phyloP scores from a whole-genome alignment of 2,797 vertebrate species.

The Corythornis leucogaster region DNA sequence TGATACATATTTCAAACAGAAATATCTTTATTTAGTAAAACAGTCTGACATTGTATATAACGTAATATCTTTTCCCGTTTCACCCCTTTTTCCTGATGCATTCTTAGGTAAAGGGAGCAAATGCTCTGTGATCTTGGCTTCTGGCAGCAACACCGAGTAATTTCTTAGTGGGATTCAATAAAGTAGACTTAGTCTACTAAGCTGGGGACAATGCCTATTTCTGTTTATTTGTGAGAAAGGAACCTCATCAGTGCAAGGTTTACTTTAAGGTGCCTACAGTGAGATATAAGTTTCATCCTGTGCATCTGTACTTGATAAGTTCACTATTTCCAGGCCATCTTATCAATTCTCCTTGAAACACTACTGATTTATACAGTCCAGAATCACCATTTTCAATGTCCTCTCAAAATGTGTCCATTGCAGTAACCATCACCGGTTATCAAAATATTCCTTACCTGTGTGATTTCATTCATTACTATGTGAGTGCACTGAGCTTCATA shows the following conservation, averaged over 20 bases:
- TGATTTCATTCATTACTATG: constrained; percentile 87
- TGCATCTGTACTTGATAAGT: not conserved
- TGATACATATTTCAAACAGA: not conserved
- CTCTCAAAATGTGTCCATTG: not conserved
- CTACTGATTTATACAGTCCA: not conserved
- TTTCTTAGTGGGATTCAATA: not conserved
- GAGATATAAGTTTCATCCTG: not conserved
- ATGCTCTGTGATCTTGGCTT: not conserved
- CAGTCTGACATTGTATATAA: not conserved
- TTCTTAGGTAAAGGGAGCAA: not conserved
- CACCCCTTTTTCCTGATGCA: not conserved
- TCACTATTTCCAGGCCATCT: not conserved
- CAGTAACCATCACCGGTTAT: not conserved
- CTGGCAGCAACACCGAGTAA: not conserved
- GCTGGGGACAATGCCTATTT: not conserved
- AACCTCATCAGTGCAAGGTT: not conserved
- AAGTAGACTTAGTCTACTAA: not conserved
- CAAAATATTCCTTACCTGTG: constrained; percentile 80
- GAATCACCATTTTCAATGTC: not conserved
- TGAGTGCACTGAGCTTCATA: constrained; percentile 89
- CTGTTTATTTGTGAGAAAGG: not conserved
- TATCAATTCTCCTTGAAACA: not conserved
- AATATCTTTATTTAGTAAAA: not conserved
- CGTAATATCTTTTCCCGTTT: not conserved
- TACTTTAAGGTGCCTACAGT: not conserved